phyloP scores from a whole-genome alignment of 2,113 vertebrate genomes.

The Pelodiscus sinensis region DNA sequence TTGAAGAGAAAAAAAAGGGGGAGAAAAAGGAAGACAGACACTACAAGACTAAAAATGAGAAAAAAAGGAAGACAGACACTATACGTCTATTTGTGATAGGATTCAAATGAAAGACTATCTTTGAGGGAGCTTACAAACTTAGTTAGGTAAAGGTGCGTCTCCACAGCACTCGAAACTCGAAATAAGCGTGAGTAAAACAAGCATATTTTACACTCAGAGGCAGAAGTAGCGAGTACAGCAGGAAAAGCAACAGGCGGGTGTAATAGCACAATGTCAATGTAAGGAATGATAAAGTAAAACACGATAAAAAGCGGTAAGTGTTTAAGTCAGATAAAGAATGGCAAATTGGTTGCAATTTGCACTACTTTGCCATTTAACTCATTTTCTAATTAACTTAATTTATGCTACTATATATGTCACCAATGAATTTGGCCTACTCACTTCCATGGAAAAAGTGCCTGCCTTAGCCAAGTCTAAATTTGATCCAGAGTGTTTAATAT shows the following conservation, averaged over 20 bases:
- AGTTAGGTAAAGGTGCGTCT: background rate
- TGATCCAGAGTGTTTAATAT: background rate
- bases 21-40: too few relatives aligned
- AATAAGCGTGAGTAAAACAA: background rate
- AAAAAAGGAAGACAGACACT: background rate
- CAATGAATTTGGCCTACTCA: background rate
- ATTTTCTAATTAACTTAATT: background rate
- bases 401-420: too few relatives aligned
- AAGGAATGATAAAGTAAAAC: background rate
- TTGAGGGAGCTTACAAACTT: constrained; percentile 13
- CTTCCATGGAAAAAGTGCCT: background rate
- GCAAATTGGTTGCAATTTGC: background rate
- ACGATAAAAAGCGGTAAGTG: background rate
- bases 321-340: background rate
- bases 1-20: background rate
- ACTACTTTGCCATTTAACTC: background rate
- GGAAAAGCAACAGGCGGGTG: background rate
- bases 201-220: background rate
- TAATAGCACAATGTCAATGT: fast-evolving
- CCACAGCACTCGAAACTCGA: too few relatives aligned
- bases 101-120: background rate
- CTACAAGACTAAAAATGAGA: too few relatives aligned
- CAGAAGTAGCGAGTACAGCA: background rate
- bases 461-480: background rate
- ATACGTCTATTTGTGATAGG: background rate